Conservation (phyloP, 2,113 vertebrate genomes). For the Mormyrus iriodes region DNA sequence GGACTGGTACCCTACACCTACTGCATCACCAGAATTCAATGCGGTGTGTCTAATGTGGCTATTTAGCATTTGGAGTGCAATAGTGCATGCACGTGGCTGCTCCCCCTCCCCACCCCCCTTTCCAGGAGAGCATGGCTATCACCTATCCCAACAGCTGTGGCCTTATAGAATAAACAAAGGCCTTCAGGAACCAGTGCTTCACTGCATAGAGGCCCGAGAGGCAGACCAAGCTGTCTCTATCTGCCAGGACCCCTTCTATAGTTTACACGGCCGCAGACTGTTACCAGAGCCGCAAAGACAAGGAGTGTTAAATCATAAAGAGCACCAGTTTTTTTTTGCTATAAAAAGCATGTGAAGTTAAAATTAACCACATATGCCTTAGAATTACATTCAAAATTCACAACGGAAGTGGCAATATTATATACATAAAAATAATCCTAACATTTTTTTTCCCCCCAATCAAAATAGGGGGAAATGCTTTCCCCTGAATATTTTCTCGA, state of each 20-base stretch:
- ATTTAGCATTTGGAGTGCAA: slow-evolving; percentile 68
- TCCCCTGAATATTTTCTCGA: slow-evolving; percentile 39
- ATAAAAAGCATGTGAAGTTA: not conserved
- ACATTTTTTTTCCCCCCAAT: not conserved
- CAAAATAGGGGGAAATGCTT: not conserved
- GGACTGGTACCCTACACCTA: slow-evolving; percentile 58
- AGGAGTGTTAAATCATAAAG: not conserved
- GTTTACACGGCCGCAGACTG: slow-evolving; percentile 18
- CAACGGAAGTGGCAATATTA: not conserved
- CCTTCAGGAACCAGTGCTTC: slow-evolving; percentile 62
- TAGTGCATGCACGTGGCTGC: slow-evolving; percentile 60
- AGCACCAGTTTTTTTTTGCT: too few species aligned
- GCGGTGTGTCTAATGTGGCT: slow-evolving; percentile 70
- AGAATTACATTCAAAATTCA: not conserved
- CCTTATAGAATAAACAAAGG: slow-evolving; percentile 65
- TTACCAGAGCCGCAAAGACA: not conserved
- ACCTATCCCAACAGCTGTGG: slow-evolving; percentile 69
- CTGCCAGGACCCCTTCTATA: slow-evolving; percentile 30
- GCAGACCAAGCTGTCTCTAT: slow-evolving; percentile 51
- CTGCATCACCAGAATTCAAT: slow-evolving; percentile 65
- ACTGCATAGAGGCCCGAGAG: slow-evolving; percentile 57
- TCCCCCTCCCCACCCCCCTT: not conserved
- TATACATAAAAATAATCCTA: not conserved
- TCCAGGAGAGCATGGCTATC: slow-evolving; percentile 55
- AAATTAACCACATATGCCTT: not conserved